These are phyloP conservation scores for Pteria penguin DNA, from an alignment of 2,888 invertebrate species.

Conservation along the genomic window DNA sequence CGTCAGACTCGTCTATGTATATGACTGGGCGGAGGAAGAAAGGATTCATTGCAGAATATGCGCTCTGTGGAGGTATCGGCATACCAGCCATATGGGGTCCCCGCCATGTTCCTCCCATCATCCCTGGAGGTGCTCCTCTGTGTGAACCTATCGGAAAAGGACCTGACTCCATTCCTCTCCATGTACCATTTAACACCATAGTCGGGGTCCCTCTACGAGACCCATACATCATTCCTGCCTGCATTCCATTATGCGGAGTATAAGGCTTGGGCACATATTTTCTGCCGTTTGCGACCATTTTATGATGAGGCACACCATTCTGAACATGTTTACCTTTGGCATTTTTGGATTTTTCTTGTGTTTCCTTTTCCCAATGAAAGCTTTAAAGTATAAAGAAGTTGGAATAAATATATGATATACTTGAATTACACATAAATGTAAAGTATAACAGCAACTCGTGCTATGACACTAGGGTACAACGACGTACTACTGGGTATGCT, in stretches of 20 bases:
- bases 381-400: too few relatives aligned
- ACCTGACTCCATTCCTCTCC: constrained; percentile 11
- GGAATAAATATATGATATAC: too few relatives aligned
- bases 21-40: constrained; percentile 11
- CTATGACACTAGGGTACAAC: too few relatives aligned
- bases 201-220: neutral
- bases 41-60: constrained; percentile 13
- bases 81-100: neutral
- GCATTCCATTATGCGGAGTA: neutral
- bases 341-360: constrained; percentile 12
- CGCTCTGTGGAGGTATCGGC: neutral
- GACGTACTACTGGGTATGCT: too few relatives aligned
- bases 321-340: constrained; percentile 9
- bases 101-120: constrained; percentile 8
- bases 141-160: neutral
- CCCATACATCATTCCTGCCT: constrained; percentile 2
- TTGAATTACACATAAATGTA: too few relatives aligned
- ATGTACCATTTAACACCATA: neutral
- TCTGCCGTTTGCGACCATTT: neutral
- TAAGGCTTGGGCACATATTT: neutral
- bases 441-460: too few relatives aligned
- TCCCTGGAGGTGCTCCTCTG: constrained; percentile 21
- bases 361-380: too few relatives aligned
- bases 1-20: constrained; percentile 19
- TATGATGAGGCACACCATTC: constrained; percentile 16